Base-by-base conservation (phyloP, 1,140 invertebrate species). In the Drosophila varians region DNA sequence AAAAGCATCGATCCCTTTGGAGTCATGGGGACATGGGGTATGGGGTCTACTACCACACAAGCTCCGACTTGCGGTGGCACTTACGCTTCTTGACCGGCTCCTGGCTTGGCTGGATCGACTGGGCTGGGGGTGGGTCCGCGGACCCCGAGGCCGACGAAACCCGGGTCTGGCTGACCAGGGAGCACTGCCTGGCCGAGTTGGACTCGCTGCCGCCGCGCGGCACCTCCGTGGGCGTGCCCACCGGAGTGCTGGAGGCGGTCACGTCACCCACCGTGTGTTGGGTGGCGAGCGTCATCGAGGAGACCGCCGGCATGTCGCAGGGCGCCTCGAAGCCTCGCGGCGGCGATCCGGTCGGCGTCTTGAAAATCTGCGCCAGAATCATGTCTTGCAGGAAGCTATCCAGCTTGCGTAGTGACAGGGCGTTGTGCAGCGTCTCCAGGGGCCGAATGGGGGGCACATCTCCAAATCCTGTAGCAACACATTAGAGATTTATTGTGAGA, bases 351-450 rank as follows among this genome's bases (percentile, higher is more conserved):
- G 94, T 94, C 19, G 95, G 94, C 5, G 95, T 95, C 26, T 94
- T 93, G 61, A 94, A 94, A 21, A 95, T 91, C 11, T 94, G 94
- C 4, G 94, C 93, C 21, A 93, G 92, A 0, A 96, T 96, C 93
- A 97, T 96, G 73, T 94, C 93, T 74, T 96, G 95, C 74, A 99
- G 92, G 90, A 98, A 99, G 3, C 92, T 92, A 89, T 98, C 97
- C 70, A 99, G 91, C 90, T 99, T 97, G 31, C 95, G 94, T 69
- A 99, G 92, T 21, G 97, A 99, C 61, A 99, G 92, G 23, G 97
- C 96, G 92, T 99, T 99, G 92, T 99, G 98, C 26, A 99, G 92
- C 2, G 98, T 99, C 92, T 99, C 98, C 83, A 99, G 90, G 0
- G 98, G 97, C 45, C 97, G 94, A 71, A 99, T 98, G 0, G 97